Evolutionary conservation across 2,888 invertebrate species (phyloP).

Genomic region (Listrodromus nycthemerus): DNA sequence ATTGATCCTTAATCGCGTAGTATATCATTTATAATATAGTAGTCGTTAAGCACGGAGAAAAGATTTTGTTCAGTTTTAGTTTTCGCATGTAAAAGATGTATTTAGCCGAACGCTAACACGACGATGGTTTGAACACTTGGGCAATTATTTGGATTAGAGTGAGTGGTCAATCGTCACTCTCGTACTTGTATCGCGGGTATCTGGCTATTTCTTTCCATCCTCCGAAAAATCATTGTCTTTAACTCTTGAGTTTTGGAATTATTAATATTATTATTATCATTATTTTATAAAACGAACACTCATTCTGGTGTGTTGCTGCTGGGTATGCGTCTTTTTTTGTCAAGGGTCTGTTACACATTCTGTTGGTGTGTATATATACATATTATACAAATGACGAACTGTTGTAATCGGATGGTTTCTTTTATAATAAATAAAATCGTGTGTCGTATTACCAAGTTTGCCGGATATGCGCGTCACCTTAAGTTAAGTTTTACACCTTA

Average conservation of each 20-base stretch:
- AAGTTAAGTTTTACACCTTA: slow-evolving; percentile 51
- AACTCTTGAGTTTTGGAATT: slow-evolving; percentile 45
- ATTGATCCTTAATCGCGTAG: slow-evolving; percentile 42
- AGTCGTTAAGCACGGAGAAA: slow-evolving; percentile 18
- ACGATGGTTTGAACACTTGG: slow-evolving; percentile 69
- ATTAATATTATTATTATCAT: not conserved
- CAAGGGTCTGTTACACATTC: slow-evolving; percentile 28
- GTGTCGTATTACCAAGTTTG: slow-evolving; percentile 49
- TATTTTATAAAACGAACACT: slow-evolving; percentile 15
- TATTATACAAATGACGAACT: slow-evolving; percentile 61
- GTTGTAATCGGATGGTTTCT: not conserved
- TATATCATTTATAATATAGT: slow-evolving; percentile 42
- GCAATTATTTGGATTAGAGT: slow-evolving; percentile 63
- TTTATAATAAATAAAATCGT: not conserved
- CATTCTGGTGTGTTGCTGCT: slow-evolving; percentile 19
- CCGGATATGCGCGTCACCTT: slow-evolving; percentile 54
- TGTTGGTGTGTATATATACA: slow-evolving; percentile 56
- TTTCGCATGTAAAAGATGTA: slow-evolving; percentile 59
- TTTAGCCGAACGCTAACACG: slow-evolving; percentile 39
- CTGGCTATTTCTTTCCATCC: slow-evolving; percentile 2
- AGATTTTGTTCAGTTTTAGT: slow-evolving; percentile 8
- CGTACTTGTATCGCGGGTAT: slow-evolving; percentile 38
- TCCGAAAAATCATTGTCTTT: slow-evolving; percentile 32
- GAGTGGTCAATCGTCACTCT: slow-evolving; percentile 46
- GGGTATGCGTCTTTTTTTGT: slow-evolving; percentile 29